Base-by-base conservation (phyloP, 2,113 vertebrate genomes). In the Bos indicus region DNA sequence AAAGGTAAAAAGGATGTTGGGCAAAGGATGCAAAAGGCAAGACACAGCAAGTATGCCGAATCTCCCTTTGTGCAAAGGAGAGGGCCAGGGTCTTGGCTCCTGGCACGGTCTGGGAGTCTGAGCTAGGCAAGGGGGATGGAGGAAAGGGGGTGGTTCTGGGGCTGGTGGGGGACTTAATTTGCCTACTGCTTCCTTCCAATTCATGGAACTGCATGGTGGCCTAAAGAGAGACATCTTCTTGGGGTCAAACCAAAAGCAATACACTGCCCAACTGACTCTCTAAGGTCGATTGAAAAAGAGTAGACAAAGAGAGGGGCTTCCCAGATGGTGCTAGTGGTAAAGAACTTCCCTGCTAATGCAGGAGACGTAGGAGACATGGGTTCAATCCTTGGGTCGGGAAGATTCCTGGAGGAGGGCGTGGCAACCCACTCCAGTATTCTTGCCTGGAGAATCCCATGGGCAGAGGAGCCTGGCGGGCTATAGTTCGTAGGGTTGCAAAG, bases 71-170 rank as follows among this genome's bases (percentile, higher is more conserved):
- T 46, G 28, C 25, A 90, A 83, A 93, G 62, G 91, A 26, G 14
- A 78, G n/a, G 57, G 1, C 43, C 2, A 1, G n/a, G 9, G 16
- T 59, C 33, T 54, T 28, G 51, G 12, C 5, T 88, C 17, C 54
- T 71, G n/a, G 11, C 21, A 81, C 10, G 4, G 46, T 25, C n/a
- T 62, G 36, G 16, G n/a, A 57, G 40, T 91, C 23, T 59, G 48
- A 62, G 3, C 7, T 40, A 56, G n/a, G 52, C 12, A 71, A 62
- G 16, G 8, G 26, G 8, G 30, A n/a, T 40, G 17, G 40, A 15
- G 8, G 33, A 1, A 23, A 17, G 51, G 7, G 5, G 25, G 2
- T 13, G 5, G 6, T 43, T 81, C 2, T 2, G 0, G 28, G 25
- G 8, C 2, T 1, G 12, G 21, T n/a, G 7, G 7, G 36, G 13